phyloP scores from a whole-genome alignment of 1,140 invertebrate genomes.

The Hycleus cichorii region DNA sequence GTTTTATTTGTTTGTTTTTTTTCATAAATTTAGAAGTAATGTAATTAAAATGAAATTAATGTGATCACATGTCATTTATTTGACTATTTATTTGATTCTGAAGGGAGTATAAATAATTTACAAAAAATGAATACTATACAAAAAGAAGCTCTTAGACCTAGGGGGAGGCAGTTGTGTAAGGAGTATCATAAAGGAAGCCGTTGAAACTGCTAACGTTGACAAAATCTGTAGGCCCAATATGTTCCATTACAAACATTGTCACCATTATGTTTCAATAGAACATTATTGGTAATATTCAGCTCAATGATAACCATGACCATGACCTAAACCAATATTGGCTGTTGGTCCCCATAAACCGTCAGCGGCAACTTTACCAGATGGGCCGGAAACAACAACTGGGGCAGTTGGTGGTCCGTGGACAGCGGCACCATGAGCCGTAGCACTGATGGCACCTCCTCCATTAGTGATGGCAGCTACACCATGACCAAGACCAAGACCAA shows the following conservation, averaged over 20 bases:
- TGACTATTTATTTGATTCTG: background rate
- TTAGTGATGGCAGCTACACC: conserved; percentile 4
- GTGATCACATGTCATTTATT: conserved; percentile 3
- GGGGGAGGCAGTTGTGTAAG: background rate
- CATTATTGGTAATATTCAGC: background rate
- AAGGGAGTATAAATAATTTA: conserved; percentile 2
- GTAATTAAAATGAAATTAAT: background rate
- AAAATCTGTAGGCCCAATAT: no score
- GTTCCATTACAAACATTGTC: no score
- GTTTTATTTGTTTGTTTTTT: background rate
- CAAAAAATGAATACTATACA: conserved; percentile 1
- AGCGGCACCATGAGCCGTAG: conserved; percentile 10
- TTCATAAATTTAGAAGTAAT: background rate
- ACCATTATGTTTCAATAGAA: background rate
- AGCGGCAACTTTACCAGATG: conserved; percentile 14
- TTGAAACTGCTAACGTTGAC: no score
- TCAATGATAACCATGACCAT: background rate
- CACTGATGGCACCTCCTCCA: conserved; percentile 11
- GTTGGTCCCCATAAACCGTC: conserved; percentile 18
- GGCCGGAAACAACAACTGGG: conserved; percentile 13
- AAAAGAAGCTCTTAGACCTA: background rate
- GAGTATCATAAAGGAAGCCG: background rate
- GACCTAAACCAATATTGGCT: conserved; percentile 1
- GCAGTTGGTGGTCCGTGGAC: conserved; percentile 15
- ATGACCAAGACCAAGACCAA: conserved; percentile 5